Conservation (phyloP, 2,797 vertebrate species). For the Kryptolebias ocellatus region DNA sequence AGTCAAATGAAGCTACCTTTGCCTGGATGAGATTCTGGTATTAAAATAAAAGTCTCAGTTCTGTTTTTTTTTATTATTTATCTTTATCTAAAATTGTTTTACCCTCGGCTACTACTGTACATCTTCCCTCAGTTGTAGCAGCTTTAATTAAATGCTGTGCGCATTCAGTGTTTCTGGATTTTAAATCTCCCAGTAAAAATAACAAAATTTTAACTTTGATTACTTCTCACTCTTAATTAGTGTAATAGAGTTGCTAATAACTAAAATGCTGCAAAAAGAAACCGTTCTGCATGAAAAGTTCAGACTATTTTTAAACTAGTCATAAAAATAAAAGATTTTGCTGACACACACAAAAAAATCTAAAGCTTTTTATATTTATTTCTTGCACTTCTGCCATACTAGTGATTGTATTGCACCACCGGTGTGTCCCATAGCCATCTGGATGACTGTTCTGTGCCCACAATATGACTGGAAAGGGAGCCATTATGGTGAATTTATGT, state of each 20-base stretch:
- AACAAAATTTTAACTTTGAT: conserved; percentile 7
- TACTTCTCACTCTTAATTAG: conserved; percentile 9
- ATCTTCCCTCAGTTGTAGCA: conserved; percentile 28
- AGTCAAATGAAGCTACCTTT: conserved; percentile 52
- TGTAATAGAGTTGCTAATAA: neutral
- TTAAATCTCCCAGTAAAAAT: conserved; percentile 28
- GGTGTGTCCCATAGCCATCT: conserved; percentile 80
- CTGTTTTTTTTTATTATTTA: conserved; percentile 41
- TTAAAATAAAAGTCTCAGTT: conserved; percentile 34
- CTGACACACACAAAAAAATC: conserved; percentile 51
- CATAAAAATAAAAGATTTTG: conserved; percentile 49
- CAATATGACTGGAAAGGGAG: conserved; percentile 76
- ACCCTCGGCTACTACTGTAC: conserved; percentile 23
- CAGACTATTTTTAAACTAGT: conserved; percentile 32
- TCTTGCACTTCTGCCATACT: conserved; percentile 64
- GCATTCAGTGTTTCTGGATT: conserved; percentile 24
- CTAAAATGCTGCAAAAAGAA: neutral
- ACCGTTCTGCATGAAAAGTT: conserved; percentile 9
- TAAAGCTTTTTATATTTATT: conserved; percentile 73
- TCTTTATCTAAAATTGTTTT: conserved; percentile 52
- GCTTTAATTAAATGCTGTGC: conserved; percentile 26
- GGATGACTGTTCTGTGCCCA: conserved; percentile 76
- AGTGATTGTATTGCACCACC: conserved; percentile 77
- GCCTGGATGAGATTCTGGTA: conserved; percentile 34
- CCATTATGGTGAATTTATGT: conserved; percentile 79